Conservation (phyloP, 1,140 invertebrate species). For the Cydia amplana region DNA sequence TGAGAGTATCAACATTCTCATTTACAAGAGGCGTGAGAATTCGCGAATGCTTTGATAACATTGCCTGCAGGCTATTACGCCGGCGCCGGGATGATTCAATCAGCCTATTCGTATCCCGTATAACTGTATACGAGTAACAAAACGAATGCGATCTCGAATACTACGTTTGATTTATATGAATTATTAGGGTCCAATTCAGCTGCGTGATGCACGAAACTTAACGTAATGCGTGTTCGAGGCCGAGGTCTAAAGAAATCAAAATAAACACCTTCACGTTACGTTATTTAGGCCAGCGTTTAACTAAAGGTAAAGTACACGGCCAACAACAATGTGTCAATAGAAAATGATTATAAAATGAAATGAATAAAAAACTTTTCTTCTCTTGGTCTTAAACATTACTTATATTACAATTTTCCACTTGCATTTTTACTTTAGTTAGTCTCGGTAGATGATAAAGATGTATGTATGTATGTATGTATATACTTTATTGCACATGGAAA, state of each 20-base stretch:
- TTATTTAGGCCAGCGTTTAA: conserved; percentile 34
- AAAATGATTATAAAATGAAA: neutral
- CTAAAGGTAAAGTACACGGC: conserved; percentile 1
- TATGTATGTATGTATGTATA: too few relatives aligned
- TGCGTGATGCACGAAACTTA: conserved; percentile 46
- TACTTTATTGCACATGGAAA: too few relatives aligned
- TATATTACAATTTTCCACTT: neutral
- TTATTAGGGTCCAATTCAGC: conserved; percentile 30
- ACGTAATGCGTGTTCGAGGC: conserved; percentile 55
- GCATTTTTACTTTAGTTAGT: conserved; percentile 33
- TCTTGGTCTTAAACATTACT: too few relatives aligned
- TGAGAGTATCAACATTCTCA: conserved; percentile 32
- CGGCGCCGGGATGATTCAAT: conserved; percentile 8
- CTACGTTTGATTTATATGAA: neutral
- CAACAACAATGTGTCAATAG: neutral
- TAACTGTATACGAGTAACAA: neutral
- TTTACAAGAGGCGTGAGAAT: conserved; percentile 51
- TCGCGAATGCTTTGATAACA: conserved; percentile 59
- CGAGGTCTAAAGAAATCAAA: conserved; percentile 73
- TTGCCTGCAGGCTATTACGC: conserved; percentile 22
- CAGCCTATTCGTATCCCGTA: neutral
- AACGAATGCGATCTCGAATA: neutral
- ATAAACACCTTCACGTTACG: conserved; percentile 44
- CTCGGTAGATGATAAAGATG: conserved; percentile 12
- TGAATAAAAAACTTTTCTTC: too few relatives aligned